Conservation (phyloP, 1,140 invertebrate species). For the Lysiphlebus fabarum region DNA sequence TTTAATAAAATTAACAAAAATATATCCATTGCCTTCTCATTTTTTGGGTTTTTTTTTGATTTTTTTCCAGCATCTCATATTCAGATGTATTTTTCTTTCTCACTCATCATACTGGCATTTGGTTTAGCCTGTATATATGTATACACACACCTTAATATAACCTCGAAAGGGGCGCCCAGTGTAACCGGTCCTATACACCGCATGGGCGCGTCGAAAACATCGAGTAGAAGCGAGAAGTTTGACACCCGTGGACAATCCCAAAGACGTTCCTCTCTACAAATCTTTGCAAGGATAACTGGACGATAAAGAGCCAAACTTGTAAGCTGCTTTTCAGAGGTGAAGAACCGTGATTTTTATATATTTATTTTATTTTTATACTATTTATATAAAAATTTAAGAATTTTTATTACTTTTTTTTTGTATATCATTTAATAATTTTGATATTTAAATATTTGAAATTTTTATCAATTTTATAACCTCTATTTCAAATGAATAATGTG, state of each 20-base stretch:
- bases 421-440: too few species aligned
- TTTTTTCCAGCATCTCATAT: too few species aligned
- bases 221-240: constrained; percentile 24
- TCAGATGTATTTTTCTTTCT: too few species aligned
- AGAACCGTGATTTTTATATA: constrained; percentile 15
- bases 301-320: constrained; percentile 37
- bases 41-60: too few species aligned
- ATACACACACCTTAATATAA: constrained; percentile 6
- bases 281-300: constrained; percentile 36
- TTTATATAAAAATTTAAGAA: constrained; percentile 5
- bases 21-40: background rate
- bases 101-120: background rate
- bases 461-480: too few species aligned
- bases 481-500: too few species aligned
- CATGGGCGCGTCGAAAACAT: constrained; percentile 17
- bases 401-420: background rate
- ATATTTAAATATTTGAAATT: too few species aligned
- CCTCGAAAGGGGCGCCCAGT: background rate
- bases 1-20: background rate
- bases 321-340: constrained; percentile 16
- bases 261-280: constrained; percentile 19
- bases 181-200: constrained; percentile 7
- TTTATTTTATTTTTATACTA: constrained; percentile 11
- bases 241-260: constrained; percentile 25
- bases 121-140: constrained; percentile 9